Percentiles rank a stretch among this genome's conserved stretches.
These are phyloP conservation scores for Ranitomeya imitator DNA, from an alignment of 2,113 vertebrate genomes.

Conservation along the genomic window DNA sequence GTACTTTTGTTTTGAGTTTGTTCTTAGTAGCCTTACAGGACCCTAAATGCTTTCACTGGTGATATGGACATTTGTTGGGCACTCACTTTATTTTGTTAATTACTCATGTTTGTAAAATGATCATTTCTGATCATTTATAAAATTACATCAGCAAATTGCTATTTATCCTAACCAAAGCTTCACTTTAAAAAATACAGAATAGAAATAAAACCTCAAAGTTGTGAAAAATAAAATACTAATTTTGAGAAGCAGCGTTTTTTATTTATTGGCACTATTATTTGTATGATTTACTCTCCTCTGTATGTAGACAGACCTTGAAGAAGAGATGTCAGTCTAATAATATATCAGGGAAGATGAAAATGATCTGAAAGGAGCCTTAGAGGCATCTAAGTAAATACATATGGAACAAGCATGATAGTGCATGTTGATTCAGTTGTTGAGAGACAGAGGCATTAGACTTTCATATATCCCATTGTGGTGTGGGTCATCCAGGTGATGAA, in stretches of 20 bases:
- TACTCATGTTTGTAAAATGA: too few species aligned
- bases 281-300: slow-evolving; percentile 20
- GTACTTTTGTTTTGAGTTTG: not conserved
- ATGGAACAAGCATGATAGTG: slow-evolving; percentile 31
- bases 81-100: too few species aligned
- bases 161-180: not conserved
- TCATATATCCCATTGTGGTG: slow-evolving; percentile 30
- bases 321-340: slow-evolving; percentile 24
- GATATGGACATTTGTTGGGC: too few species aligned
- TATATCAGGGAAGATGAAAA: slow-evolving; percentile 23
- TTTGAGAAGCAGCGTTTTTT: not conserved
- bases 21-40: too few species aligned
- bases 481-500: slow-evolving; percentile 15
- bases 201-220: not conserved
- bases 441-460: slow-evolving; percentile 12
- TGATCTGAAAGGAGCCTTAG: slow-evolving; percentile 10
- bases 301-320: slow-evolving; percentile 25
- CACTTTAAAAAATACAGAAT: not conserved
- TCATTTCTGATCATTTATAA: not conserved
- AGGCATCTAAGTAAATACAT: slow-evolving; percentile 24
- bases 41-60: too few species aligned
- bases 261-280: not conserved
- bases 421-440: slow-evolving; percentile 31
- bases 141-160: not conserved
- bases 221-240: not conserved